phyloP scores from a whole-genome alignment of 2,888 invertebrate genomes.

The Oxyscelio sp. region DNA sequence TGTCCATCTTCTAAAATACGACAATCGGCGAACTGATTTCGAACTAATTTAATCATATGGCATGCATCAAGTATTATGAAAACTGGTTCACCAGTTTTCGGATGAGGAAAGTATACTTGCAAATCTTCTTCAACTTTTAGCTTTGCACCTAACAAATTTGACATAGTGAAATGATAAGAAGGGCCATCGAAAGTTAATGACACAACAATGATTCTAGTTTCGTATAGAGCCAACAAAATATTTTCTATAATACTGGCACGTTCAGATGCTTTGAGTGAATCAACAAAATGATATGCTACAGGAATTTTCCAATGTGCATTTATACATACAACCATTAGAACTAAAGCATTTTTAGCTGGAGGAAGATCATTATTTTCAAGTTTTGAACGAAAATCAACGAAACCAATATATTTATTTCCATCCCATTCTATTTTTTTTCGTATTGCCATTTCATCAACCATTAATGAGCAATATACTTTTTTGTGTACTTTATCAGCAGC shows the following conservation, averaged over 20 bases:
- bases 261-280: conserved; percentile 46
- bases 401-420: conserved; percentile 65
- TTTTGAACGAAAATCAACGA: conserved; percentile 69
- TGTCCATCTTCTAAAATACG: conserved; percentile 30
- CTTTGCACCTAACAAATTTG: conserved; percentile 48
- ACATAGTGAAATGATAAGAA: conserved; percentile 56
- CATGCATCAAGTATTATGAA: conserved; percentile 69
- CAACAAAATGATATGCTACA: conserved; percentile 33
- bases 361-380: conserved; percentile 14
- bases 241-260: conserved; percentile 50
- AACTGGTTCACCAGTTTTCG: conserved; percentile 33
- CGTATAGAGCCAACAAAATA: conserved; percentile 39
- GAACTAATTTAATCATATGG: conserved; percentile 72
- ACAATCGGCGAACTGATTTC: conserved; percentile 64
- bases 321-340: conserved; percentile 60
- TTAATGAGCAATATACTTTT: conserved; percentile 20
- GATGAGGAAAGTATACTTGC: conserved; percentile 20
- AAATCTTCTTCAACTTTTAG: conserved; percentile 14
- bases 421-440: conserved; percentile 34
- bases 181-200: conserved; percentile 74
- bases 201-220: conserved; percentile 61
- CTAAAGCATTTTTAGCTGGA: conserved; percentile 59
- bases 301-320: conserved; percentile 63
- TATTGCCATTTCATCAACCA: conserved; percentile 52
- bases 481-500: not conserved